Evolutionary conservation across 2,888 invertebrate species (phyloP), one percentile per base, ranked within the genome.

Genomic region (Ernsta delagoae): DNA sequence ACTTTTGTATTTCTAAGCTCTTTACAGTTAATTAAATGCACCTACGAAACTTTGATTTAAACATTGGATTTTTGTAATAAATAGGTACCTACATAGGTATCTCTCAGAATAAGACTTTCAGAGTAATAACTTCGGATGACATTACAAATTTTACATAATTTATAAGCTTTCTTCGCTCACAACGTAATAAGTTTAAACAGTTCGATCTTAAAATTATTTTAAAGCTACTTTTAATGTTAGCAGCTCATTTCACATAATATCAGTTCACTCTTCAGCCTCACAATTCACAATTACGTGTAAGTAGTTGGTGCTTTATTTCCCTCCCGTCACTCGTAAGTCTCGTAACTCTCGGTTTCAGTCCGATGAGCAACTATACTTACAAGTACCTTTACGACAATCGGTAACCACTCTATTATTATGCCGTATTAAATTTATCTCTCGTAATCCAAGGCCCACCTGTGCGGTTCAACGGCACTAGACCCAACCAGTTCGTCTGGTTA

Each of bases 361-460:
- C 60, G 57, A 66, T 69, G 70, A 74, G 75, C 77, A 75, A 57
- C 65, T 71, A 70, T 70, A 72, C 60, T 70, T 65, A 71, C 70
- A 9, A 43, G 43, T 43, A 43, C 41, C 36, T 39, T 6, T 8
- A 65, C 73, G 81, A 83, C 83, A 83, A 81, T 83, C 81, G 77
- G 76, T 80, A 77, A 81, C 77, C 72, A 81, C 81, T 84, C 83
- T 88, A 87, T 88, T 89, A 91, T 90, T 89, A 90, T 81, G 82
- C 81, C 79, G 84, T 87, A 90, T 89, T 90, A 86, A 87, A 87
- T 88, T 85, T 88, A 90, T 90, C 85, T 89, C 84, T 86, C 87
- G 85, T 90, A 87, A 88, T 88, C 87, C 91, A 90, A 89, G 88
- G 90, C 87, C 90, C 90, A 87, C 88, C 88, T 87, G 88, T 84